Percentiles rank a stretch among this genome's conserved stretches.
Evolutionary conservation across 2,113 vertebrate species (phyloP).

Genomic region (Neofelis nebulosa): DNA sequence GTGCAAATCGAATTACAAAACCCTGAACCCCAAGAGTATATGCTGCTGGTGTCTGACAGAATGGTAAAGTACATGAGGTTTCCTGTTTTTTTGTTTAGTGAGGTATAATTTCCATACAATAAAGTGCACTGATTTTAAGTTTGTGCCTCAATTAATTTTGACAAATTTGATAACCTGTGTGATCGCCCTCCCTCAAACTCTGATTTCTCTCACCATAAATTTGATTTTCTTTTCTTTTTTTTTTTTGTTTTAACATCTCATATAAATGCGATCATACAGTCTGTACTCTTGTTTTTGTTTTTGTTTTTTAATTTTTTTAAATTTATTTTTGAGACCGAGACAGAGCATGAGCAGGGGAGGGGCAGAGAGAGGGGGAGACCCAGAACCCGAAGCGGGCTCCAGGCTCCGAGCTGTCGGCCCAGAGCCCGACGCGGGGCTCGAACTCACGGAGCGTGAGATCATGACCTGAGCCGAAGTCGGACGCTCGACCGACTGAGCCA

Average conservation of each 20-base stretch:
- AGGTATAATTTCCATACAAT: not conserved
- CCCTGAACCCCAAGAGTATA: not conserved
- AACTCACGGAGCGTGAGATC: no score
- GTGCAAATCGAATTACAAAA: not conserved
- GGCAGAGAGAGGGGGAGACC: no score
- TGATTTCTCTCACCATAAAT: not conserved
- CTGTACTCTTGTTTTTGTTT: not conserved
- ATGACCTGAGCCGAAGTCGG: no score
- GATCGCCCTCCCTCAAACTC: not conserved
- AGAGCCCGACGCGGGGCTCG: no score
- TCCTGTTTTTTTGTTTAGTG: not conserved
- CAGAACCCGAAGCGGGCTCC: no score
- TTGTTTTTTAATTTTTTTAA: no score
- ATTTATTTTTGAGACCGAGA: no score
- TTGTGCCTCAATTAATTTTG: conserved; percentile 24
- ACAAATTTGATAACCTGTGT: not conserved
- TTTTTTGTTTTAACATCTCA: not conserved
- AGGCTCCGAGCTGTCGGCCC: no score
- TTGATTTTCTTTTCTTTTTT: conserved; percentile 18
- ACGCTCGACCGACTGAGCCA: no score
- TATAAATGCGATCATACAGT: not conserved
- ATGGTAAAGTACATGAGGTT: not conserved
- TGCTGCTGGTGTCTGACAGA: not conserved
- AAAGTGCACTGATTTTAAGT: not conserved
- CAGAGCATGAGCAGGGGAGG: no score